Conservation (phyloP, 2,888 invertebrate genomes). For the Autographa gamma region DNA sequence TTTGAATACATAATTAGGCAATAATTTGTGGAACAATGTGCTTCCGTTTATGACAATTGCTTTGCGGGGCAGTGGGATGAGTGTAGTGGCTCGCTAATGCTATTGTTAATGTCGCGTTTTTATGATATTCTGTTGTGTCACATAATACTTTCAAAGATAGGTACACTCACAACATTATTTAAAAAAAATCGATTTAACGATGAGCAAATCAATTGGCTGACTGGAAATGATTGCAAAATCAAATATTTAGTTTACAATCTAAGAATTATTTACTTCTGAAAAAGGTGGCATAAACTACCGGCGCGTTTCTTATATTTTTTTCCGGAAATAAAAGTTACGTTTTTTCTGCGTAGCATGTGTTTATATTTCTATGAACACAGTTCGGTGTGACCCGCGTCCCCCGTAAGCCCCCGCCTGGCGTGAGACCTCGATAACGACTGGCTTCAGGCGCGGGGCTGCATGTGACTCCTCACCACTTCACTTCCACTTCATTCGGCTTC, state of each 20-base stretch:
- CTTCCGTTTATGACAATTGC: background rate
- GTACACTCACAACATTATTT: too few relatives aligned
- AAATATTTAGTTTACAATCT: too few relatives aligned
- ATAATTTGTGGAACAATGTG: conserved; percentile 12
- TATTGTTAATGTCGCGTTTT: too few relatives aligned
- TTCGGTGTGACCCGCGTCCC: conserved; percentile 19
- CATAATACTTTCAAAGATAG: too few relatives aligned
- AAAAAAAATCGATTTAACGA: too few relatives aligned
- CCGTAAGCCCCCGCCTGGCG: conserved; percentile 49
- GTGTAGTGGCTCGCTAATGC: background rate
- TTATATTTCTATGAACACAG: conserved; percentile 1
- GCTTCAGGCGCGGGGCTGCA: conserved; percentile 52
- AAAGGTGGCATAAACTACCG: too few relatives aligned
- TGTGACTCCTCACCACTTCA: conserved; percentile 56
- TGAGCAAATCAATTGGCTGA: too few relatives aligned
- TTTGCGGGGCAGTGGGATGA: background rate
- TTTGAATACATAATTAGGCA: conserved; percentile 14
- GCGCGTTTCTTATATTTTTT: background rate
- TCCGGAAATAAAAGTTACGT: too few relatives aligned
- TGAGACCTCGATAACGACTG: conserved; percentile 58
- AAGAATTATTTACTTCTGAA: too few relatives aligned
- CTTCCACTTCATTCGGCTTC: conserved; percentile 45
- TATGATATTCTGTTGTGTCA: too few relatives aligned
- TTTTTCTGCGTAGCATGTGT: too few relatives aligned
- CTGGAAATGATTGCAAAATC: too few relatives aligned